Base-by-base conservation (phyloP, 2,888 invertebrate species). In the Archaeoteleia sp. region DNA sequence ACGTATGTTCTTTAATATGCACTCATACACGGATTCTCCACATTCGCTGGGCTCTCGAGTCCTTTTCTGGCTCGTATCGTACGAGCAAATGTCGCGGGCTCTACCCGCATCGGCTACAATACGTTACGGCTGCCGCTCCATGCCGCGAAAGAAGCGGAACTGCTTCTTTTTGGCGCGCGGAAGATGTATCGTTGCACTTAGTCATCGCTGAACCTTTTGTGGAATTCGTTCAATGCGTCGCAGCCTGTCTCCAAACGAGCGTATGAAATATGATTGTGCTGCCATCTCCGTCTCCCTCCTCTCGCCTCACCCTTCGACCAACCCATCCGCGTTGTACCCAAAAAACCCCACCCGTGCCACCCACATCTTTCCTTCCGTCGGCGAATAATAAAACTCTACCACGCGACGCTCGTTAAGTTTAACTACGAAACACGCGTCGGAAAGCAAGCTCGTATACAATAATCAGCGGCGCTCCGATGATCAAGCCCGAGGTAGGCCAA, bases 161-260 rank as follows among this genome's bases (percentile, higher is more conserved):
- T 54, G 37, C 43, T 29, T 65, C 48, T 68, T 51, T 58, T 65
- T 40, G 27, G 12, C 9, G 55, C 39, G 25, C 30, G 48, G 43
- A 74, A 74, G 74, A 74, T 71, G 66, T 71, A 74, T 74, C 70
- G 74, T 60, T 71, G 72, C 70, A 71, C 74, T 74, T 73, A 71
- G 70, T 70, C 69, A 63, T 70, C 40, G 46, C 49, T 37, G 40
- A 57, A 54, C 35, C 71, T 72, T 73, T 73, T 71, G 70, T 71
- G 55, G 39, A 46, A 53, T 63, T 61, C 61, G 57, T 57, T 70
- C 67, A 61, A 43, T 60, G 48, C 37, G 14, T 12, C 46, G 40
- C 43, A 51, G 46, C 34, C 51, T 48, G 55, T 51, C 43, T 60
- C 27, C 27, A 45, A 62, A 62, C 53, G 54, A 23, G n/a, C n/a